phyloP scores from a whole-genome alignment of 2,888 invertebrate species.

The Tetragonula carbonaria region DNA sequence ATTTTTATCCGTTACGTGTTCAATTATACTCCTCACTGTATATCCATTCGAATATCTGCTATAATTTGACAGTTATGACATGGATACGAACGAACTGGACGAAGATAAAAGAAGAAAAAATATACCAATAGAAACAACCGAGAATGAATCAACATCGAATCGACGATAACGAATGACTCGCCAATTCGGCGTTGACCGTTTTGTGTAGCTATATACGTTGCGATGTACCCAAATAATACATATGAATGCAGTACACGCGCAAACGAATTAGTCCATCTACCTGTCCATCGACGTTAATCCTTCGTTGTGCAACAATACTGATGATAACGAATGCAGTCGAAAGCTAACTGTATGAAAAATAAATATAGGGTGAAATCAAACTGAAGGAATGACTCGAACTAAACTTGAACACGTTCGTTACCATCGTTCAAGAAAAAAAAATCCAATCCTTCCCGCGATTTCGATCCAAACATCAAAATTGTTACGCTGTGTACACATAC shows the following conservation, averaged over 20 bases:
- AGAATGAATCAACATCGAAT: background rate
- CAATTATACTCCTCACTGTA: no score
- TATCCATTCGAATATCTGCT: background rate
- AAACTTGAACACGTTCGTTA: no score
- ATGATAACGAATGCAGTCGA: background rate
- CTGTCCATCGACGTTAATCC: background rate
- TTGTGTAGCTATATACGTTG: background rate
- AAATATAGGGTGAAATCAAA: background rate
- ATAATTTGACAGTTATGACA: background rate
- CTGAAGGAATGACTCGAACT: background rate
- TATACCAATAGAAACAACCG: background rate
- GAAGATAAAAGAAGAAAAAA: background rate
- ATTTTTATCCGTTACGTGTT: no score
- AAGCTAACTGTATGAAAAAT: background rate
- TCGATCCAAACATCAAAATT: no score
- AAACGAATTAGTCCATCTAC: background rate
- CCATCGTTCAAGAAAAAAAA: no score
- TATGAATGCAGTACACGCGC: background rate
- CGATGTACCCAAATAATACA: background rate
- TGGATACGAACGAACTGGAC: background rate
- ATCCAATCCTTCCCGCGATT: no score
- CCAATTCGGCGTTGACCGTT: background rate
- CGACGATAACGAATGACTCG: slow-evolving; percentile 18
- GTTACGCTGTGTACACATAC: no score
- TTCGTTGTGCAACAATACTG: background rate